phyloP scores from a whole-genome alignment of 2,797 vertebrate genomes.

The Hoplostethus mediterraneus region DNA sequence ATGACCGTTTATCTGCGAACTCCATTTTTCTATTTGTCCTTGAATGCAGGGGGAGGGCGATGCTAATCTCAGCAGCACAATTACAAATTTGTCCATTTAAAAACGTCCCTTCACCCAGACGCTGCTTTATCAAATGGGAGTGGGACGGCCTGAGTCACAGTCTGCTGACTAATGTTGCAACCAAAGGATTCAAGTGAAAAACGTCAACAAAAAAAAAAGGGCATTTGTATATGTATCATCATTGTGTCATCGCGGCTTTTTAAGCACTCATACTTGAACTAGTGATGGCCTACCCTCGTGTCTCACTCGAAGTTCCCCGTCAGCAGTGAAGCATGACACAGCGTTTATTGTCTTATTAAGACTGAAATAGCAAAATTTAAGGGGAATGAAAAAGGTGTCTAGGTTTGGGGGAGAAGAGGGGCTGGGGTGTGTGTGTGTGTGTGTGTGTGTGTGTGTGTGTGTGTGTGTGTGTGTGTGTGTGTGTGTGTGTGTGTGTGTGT shows the following conservation, averaged over 20 bases:
- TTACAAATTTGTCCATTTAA: neutral
- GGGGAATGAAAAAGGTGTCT: neutral
- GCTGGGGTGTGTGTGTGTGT: constrained; percentile 11
- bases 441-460: constrained; percentile 10
- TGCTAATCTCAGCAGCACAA: neutral
- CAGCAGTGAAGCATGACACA: constrained; percentile 37
- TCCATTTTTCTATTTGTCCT: constrained; percentile 19
- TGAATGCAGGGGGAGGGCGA: neutral
- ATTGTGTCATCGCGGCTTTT: neutral
- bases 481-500: constrained; percentile 10
- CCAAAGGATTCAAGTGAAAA: too few species aligned
- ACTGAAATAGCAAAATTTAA: constrained; percentile 6
- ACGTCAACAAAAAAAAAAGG: neutral
- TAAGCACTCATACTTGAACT: constrained; percentile 21
- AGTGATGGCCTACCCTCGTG: constrained; percentile 19
- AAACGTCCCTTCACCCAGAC: too few species aligned
- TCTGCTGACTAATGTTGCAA: too few species aligned
- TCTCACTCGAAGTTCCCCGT: constrained; percentile 29
- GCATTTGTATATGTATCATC: neutral
- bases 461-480: constrained; percentile 8
- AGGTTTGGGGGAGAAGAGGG: constrained; percentile 14
- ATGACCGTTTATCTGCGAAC: constrained; percentile 14
- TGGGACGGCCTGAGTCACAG: too few species aligned
- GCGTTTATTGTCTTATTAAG: constrained; percentile 19
- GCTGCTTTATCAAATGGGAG: too few species aligned